Conservation (phyloP, 1,140 invertebrate species). For the Mycetomoellerius zeteki region DNA sequence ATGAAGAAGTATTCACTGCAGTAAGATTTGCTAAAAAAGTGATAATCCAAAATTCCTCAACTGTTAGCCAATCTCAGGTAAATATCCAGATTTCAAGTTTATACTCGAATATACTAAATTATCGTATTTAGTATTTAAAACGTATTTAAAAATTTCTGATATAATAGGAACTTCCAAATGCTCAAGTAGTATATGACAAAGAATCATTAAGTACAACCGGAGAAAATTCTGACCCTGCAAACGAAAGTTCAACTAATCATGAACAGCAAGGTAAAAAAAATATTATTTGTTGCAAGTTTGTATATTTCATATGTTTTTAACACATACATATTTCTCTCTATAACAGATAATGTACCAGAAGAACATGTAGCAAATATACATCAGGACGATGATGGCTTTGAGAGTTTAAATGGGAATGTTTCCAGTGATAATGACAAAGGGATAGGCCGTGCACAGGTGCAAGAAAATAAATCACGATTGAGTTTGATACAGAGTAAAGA, state of each 20-base stretch:
- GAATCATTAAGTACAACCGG: slow-evolving; percentile 53
- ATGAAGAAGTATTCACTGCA: slow-evolving; percentile 80
- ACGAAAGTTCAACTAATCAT: slow-evolving; percentile 59
- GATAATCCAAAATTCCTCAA: slow-evolving; percentile 78
- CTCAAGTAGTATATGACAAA: slow-evolving; percentile 67
- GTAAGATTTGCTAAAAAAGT: slow-evolving; percentile 85
- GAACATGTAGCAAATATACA: slow-evolving; percentile 78
- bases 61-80: slow-evolving; percentile 71
- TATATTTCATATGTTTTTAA: neutral
- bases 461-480: slow-evolving; percentile 45
- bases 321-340: slow-evolving; percentile 28
- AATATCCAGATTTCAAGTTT: slow-evolving; percentile 3
- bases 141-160: neutral
- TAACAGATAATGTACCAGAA: slow-evolving; percentile 69
- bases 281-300: slow-evolving; percentile 8
- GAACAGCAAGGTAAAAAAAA: slow-evolving; percentile 62
- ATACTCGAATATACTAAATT: no score
- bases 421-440: slow-evolving; percentile 90
- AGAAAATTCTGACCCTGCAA: slow-evolving; percentile 53
- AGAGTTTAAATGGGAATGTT: slow-evolving; percentile 94
- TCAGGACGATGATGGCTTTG: slow-evolving; percentile 93
- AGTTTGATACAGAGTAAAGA: slow-evolving; percentile 51
- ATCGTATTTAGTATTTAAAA: no score
- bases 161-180: slow-evolving; percentile 64
- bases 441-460: neutral